Conservation (phyloP, 2,888 invertebrate species). For the Coenonympha arcania region DNA sequence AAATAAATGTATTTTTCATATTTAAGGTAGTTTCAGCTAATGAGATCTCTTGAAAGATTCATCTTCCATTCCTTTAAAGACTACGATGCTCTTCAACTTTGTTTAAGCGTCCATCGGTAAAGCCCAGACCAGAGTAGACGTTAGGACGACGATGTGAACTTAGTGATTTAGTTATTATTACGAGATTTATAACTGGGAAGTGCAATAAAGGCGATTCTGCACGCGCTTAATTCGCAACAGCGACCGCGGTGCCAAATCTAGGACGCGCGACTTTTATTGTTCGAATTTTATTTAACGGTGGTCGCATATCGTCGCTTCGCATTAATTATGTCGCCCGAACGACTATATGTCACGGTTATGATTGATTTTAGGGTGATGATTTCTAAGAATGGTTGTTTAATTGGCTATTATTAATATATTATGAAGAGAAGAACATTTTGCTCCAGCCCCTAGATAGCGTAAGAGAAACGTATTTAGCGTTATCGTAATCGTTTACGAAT, state of each 20-base stretch:
- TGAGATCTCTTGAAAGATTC: too few relatives aligned
- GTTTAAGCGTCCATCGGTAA: too few relatives aligned
- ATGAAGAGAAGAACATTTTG: too few relatives aligned
- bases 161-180: conserved; percentile 9
- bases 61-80: too few relatives aligned
- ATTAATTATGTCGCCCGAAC: conserved; percentile 27
- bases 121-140: too few relatives aligned
- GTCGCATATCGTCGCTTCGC: conserved; percentile 27
- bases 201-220: conserved; percentile 41
- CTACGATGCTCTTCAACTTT: too few relatives aligned
- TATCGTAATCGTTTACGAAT: too few relatives aligned
- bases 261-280: conserved; percentile 29
- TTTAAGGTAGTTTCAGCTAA: too few relatives aligned
- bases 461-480: too few relatives aligned
- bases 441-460: too few relatives aligned
- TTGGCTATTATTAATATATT: too few relatives aligned
- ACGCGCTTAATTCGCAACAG: conserved; percentile 32
- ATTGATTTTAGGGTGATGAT: conserved; percentile 10
- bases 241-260: conserved; percentile 23
- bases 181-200: conserved; percentile 49
- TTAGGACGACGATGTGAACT: not conserved
- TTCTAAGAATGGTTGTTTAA: not conserved
- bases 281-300: conserved; percentile 32
- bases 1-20: too few relatives aligned
- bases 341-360: conserved; percentile 24